Evolutionary conservation across 2,797 vertebrate genomes (phyloP), one percentile per base, ranked within the genome.

Genomic region (Podargus strigoides): DNA sequence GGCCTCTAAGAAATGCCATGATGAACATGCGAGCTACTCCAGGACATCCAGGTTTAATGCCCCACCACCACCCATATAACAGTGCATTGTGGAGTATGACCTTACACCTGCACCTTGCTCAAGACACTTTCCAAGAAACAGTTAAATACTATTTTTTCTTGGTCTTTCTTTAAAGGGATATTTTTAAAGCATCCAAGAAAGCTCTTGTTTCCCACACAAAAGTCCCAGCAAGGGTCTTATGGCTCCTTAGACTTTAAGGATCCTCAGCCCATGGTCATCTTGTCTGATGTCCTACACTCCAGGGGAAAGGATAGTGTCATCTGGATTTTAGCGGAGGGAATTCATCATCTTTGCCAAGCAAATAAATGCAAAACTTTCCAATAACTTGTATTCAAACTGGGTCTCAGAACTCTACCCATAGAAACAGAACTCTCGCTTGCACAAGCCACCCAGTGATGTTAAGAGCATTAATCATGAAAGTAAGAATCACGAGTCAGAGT

Each of bases 401-500:
- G 14, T 55, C 21, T 84, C 50, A 23, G 47, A 64, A 78, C 27
- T 52, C 62, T 2, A 64, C 12, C 18, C 69, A n/a, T n/a, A n/a
- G 22, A 75, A 63, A 59, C 2, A 60, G 5, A 16, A 22, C 26
- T 63, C 26, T 55, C n/a, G n/a, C 58, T 50, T 34, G 30, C 68
- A 63, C 41, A 67, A 94, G 30, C 19, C 42, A 56, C 26, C 15
- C 53, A 30, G 37, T 8, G 79, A 69, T 76, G 37, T 10, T 59
- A 41, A 62, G 52, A 63, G 39, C 26, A 87, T 55, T 67, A 84
- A 87, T 91, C 76, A 81, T 2, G 17, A 81, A 91, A 84, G 85
- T 10, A 84, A 69, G 60, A 85, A 81, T 1, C 75, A 70, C 7
- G 41, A 80, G 42, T 21, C 16, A 34, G 22, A 80, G 34, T 21